A percentile compares a stretch with the other conserved stretches of the same genome.
Conservation (phyloP, 2,888 invertebrate genomes). For the Acanthopleura granulata region DNA sequence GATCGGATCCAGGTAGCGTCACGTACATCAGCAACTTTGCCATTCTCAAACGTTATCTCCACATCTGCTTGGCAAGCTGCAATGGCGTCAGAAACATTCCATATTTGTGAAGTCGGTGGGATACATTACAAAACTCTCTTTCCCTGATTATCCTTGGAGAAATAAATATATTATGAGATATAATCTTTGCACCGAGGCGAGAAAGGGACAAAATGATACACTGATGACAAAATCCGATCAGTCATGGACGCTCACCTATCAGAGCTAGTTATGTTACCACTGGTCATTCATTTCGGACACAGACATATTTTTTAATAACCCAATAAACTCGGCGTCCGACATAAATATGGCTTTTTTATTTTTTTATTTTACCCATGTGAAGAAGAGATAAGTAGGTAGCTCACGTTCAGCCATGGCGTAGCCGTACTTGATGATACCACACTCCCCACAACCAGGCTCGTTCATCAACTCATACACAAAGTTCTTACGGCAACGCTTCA, state of each 20-base stretch:
- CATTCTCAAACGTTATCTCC: conserved; percentile 1
- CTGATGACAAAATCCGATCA: no score
- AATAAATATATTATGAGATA: no score
- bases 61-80: neutral
- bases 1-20: neutral
- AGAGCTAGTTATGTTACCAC: no score
- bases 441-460: neutral
- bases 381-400: neutral
- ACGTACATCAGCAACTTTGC: neutral
- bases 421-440: neutral
- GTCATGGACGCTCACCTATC: no score
- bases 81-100: neutral
- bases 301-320: no score
- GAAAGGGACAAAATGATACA: no score
- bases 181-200: no score
- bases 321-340: no score
- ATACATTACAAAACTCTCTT: neutral
- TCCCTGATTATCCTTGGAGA: no score
- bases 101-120: neutral
- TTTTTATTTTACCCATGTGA: no score
- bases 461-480: neutral
- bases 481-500: neutral
- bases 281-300: no score
- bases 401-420: conserved; percentile 10
- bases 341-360: no score